Percentiles rank a stretch among this genome's conserved stretches.
phyloP scores from a whole-genome alignment of 2,888 invertebrate genomes.

The Acronicta aceris region DNA sequence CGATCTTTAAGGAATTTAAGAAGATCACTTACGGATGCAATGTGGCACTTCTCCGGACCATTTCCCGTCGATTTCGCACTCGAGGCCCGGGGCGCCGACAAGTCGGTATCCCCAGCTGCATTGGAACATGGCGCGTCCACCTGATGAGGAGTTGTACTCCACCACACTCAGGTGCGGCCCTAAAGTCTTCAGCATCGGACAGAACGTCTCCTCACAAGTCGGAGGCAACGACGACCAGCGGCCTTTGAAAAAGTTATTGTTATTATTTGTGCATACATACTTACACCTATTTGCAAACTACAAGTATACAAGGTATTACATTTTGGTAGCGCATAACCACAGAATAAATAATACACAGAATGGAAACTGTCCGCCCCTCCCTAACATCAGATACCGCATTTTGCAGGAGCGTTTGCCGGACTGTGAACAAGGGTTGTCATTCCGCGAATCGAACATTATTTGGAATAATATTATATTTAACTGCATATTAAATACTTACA shows the following conservation, averaged over 20 bases:
- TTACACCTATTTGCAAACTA: too few species aligned
- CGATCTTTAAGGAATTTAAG: too few species aligned
- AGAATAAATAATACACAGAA: too few species aligned
- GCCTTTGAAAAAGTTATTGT: conserved; percentile 79
- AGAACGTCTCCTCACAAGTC: conserved; percentile 93
- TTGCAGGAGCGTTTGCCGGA: too few species aligned
- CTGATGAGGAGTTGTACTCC: conserved; percentile 94
- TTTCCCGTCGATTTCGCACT: conserved; percentile 93
- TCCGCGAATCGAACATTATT: too few species aligned
- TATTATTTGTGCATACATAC: background rate
- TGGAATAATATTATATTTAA: too few species aligned
- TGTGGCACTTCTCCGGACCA: conserved; percentile 94
- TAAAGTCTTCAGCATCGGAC: conserved; percentile 91
- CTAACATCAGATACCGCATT: too few species aligned
- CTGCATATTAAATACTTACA: too few species aligned
- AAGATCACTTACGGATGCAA: conserved; percentile 91
- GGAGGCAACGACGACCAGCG: conserved; percentile 94
- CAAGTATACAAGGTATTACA: too few species aligned
- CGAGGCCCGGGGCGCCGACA: conserved; percentile 93
- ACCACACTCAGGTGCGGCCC: conserved; percentile 93
- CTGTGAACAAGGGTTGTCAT: too few species aligned
- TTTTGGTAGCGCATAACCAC: too few species aligned
- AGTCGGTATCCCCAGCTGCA: conserved; percentile 96
- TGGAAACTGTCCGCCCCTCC: too few species aligned
- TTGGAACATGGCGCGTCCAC: conserved; percentile 94